Percentiles rank a stretch among this genome's conserved stretches.
These are phyloP conservation scores for Craseonycteris thonglongyai DNA, from an alignment of 2,113 vertebrate genomes.

Conservation along the genomic window DNA sequence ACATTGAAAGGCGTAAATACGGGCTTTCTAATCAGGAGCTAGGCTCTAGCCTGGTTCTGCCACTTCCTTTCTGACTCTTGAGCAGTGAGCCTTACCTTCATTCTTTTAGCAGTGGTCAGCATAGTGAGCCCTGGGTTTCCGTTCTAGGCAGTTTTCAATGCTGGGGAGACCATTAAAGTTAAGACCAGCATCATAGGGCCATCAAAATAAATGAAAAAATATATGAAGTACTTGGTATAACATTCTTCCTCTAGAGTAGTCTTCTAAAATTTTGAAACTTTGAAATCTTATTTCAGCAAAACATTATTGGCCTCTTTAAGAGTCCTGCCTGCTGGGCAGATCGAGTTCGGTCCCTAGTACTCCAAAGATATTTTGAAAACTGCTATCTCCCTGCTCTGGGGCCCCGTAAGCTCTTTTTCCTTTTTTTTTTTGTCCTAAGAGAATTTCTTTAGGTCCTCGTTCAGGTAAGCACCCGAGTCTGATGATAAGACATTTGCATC, in stretches of 20 bases:
- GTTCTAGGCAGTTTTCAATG: neutral
- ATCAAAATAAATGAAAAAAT: neutral
- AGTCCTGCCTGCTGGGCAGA: neutral
- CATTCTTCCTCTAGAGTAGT: neutral
- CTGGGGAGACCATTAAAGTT: neutral
- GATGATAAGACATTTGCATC: neutral
- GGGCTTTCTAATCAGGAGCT: neutral
- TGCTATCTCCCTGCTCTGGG: neutral
- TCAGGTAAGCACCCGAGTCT: neutral
- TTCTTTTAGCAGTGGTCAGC: neutral
- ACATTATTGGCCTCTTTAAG: neutral
- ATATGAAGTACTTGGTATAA: neutral
- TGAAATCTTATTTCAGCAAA: neutral
- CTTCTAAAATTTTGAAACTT: neutral
- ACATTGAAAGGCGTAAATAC: neutral
- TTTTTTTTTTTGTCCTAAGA: neutral
- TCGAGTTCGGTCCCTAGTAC: neutral
- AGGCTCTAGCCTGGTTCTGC: neutral
- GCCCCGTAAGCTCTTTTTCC: neutral
- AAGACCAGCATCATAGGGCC: neutral
- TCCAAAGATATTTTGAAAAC: neutral
- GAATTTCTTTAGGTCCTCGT: neutral
- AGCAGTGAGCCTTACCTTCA: neutral
- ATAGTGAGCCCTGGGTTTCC: neutral
- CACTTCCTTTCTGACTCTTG: neutral